Conservation (phyloP, 2,888 invertebrate genomes). For the Melieria crassipennis region DNA sequence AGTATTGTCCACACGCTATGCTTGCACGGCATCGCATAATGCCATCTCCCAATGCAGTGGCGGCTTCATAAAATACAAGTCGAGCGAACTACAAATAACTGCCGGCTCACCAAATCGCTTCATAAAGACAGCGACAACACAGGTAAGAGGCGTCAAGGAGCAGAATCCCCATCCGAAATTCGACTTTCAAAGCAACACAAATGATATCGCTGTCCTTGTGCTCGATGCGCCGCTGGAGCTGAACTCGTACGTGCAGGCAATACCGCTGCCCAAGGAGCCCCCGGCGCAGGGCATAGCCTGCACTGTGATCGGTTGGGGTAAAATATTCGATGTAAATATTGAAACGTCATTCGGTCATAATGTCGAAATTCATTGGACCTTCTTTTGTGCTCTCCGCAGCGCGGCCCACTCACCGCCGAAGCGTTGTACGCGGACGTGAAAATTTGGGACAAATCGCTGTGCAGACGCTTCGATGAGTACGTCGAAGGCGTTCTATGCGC, state of each 20-base stretch:
- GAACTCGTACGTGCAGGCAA: not conserved
- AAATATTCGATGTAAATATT: constrained; percentile 45
- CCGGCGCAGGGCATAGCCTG: constrained; percentile 37
- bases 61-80: not conserved
- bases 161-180: not conserved
- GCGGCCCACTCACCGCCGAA: constrained; percentile 32
- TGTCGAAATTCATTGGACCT: not conserved
- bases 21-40: not conserved
- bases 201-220: not conserved
- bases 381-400: not conserved
- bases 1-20: not conserved
- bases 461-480: no score
- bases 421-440: constrained; percentile 44
- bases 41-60: not conserved
- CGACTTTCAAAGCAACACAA: not conserved
- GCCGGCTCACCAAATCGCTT: constrained; percentile 35
- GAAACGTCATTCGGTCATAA: not conserved
- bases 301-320: constrained; percentile 51
- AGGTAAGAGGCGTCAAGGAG: constrained; percentile 21
- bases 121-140: not conserved
- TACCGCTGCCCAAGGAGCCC: constrained; percentile 11
- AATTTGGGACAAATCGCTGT: constrained; percentile 20
- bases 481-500: no score
- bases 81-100: constrained; percentile 14
- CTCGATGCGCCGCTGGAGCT: not conserved